phyloP scores from a whole-genome alignment of 2,797 vertebrate genomes.

The Sebastes alutus region DNA sequence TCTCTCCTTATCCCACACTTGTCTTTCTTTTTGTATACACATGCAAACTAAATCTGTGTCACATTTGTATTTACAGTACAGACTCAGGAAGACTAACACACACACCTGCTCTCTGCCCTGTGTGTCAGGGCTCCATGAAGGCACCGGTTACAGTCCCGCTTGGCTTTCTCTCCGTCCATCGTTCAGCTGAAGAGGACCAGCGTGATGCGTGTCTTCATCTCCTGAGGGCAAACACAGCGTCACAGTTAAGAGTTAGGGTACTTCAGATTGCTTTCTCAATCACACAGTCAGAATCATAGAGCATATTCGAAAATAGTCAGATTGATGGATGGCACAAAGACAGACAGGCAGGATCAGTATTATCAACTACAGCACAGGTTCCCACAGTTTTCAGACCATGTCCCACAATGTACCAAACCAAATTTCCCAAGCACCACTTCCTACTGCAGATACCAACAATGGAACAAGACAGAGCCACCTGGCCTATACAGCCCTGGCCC shows the following conservation, averaged over 20 bases:
- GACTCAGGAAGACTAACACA: not conserved
- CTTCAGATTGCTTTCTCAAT: not conserved
- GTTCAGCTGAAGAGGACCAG: slow-evolving; percentile 42
- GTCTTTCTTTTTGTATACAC: slow-evolving; percentile 5
- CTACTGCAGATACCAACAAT: not conserved
- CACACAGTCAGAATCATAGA: not conserved
- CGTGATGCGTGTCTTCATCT: slow-evolving; percentile 60
- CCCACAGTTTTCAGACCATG: not conserved
- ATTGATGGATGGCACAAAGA: not conserved
- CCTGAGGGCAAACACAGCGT: slow-evolving; percentile 49
- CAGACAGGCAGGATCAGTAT: not conserved
- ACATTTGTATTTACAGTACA: not conserved
- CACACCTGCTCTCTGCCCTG: slow-evolving; percentile 68
- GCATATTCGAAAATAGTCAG: not conserved
- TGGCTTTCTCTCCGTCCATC: slow-evolving; percentile 58
- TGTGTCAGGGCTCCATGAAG: slow-evolving; percentile 72
- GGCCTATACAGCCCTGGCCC: not conserved
- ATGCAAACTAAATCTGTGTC: slow-evolving; percentile 2
- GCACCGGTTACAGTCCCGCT: slow-evolving; percentile 57
- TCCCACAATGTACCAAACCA: not conserved
- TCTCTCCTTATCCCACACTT: not conserved
- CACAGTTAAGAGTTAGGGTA: slow-evolving; percentile 1
- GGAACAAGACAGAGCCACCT: not conserved
- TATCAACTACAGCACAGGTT: not conserved
- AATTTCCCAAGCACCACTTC: not conserved